A percentile compares a stretch with the other conserved stretches of the same genome.
phyloP scores from a whole-genome alignment of 2,888 invertebrate genomes.

The Callinectes sapidus region DNA sequence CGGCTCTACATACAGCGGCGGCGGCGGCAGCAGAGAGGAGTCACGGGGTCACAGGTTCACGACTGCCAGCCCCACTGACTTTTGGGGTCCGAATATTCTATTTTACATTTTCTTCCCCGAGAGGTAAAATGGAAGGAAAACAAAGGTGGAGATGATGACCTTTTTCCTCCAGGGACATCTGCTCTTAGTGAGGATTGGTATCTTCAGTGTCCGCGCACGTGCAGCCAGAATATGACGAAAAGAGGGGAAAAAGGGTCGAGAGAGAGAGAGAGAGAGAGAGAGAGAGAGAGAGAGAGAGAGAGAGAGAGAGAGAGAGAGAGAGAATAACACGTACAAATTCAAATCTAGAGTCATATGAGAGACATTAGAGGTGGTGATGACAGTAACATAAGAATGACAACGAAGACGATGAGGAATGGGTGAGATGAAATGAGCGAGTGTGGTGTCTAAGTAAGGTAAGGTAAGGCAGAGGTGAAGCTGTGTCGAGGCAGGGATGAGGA shows the following conservation, averaged over 20 bases:
- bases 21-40: no score
- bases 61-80: neutral
- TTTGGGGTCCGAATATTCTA: neutral
- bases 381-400: no score
- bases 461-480: neutral
- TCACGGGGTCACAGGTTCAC: neutral
- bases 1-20: neutral
- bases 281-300: neutral
- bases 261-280: constrained; percentile 1
- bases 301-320: neutral
- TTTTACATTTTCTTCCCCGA: neutral
- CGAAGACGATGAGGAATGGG: no score
- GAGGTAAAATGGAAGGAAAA: neutral
- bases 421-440: neutral
- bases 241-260: neutral
- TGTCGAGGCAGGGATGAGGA: neutral
- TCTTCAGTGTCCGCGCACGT: neutral
- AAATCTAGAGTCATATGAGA: neutral
- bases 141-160: neutral
- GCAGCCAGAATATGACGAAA: neutral
- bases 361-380: no score
- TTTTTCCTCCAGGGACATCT: neutral
- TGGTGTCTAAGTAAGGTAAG: neutral
- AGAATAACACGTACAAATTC: neutral
- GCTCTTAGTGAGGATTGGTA: neutral